phyloP scores from a whole-genome alignment of 2,113 vertebrate genomes.

The Laterallus jamaicensis region DNA sequence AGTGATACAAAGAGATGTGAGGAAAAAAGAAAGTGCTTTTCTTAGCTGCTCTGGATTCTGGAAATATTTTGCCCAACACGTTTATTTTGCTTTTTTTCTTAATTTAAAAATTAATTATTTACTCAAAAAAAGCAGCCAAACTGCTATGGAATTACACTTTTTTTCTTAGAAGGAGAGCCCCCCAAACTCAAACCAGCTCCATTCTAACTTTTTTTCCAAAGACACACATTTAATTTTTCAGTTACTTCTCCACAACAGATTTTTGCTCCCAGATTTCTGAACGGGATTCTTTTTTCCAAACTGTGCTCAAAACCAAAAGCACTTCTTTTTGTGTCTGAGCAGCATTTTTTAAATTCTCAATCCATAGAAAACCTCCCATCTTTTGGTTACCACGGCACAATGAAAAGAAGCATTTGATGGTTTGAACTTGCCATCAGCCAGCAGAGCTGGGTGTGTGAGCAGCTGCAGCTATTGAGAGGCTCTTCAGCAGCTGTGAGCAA shows the following conservation, averaged over 20 bases:
- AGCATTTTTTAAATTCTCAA: not conserved
- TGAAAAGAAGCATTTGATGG: not conserved
- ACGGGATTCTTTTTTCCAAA: not conserved
- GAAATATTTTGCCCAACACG: fast-evolving
- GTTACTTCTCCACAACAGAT: not conserved
- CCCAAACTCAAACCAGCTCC: not conserved
- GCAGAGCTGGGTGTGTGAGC: not conserved
- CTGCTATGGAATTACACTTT: not conserved
- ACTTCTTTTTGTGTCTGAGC: not conserved
- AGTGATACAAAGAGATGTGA: not conserved
- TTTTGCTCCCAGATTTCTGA: not conserved
- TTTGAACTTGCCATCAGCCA: not conserved
- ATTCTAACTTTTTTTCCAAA: not conserved
- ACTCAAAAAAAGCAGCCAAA: not conserved
- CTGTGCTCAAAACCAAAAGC: not conserved
- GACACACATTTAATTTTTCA: not conserved
- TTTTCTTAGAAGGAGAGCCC: not conserved
- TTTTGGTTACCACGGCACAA: not conserved
- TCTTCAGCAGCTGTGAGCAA: slow-evolving; percentile 30
- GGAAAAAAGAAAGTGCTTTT: not conserved
- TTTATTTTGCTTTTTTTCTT: not conserved
- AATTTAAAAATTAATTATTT: not conserved
- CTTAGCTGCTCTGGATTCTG: not conserved
- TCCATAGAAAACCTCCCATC: not conserved
- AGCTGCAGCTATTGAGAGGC: not conserved